phyloP scores from a whole-genome alignment of 2,797 vertebrate genomes.

The Clarias platycephalus region DNA sequence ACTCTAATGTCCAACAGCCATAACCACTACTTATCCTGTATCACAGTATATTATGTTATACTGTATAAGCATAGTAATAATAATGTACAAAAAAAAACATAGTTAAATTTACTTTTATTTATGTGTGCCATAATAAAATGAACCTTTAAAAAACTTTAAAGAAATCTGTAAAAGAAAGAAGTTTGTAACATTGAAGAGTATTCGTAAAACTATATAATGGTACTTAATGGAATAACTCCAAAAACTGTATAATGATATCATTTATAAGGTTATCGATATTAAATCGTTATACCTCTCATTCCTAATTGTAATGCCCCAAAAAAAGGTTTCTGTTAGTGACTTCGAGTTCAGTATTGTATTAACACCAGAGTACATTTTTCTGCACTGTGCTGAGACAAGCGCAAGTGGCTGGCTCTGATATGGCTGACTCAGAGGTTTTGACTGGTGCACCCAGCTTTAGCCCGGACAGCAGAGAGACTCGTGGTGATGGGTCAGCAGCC shows the following conservation, averaged over 20 bases:
- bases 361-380: neutral
- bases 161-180: neutral
- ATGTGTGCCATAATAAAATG: neutral
- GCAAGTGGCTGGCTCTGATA: neutral
- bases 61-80: neutral
- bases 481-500: conserved; percentile 34
- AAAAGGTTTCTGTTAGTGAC: neutral
- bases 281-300: neutral
- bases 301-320: neutral
- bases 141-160: neutral
- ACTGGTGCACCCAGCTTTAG: conserved; percentile 29
- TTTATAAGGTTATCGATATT: neutral
- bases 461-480: conserved; percentile 21
- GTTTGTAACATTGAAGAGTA: neutral
- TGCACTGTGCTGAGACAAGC: conserved; percentile 22
- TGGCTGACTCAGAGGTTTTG: conserved; percentile 21
- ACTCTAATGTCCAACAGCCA: neutral
- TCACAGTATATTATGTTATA: too few species aligned
- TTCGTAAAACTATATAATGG: neutral
- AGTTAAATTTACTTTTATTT: neutral
- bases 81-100: neutral
- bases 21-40: neutral
- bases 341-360: neutral
- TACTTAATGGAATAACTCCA: neutral
- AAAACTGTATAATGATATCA: neutral